Base-by-base conservation (phyloP, 1,140 invertebrate species). In the Danaus plexippus region DNA sequence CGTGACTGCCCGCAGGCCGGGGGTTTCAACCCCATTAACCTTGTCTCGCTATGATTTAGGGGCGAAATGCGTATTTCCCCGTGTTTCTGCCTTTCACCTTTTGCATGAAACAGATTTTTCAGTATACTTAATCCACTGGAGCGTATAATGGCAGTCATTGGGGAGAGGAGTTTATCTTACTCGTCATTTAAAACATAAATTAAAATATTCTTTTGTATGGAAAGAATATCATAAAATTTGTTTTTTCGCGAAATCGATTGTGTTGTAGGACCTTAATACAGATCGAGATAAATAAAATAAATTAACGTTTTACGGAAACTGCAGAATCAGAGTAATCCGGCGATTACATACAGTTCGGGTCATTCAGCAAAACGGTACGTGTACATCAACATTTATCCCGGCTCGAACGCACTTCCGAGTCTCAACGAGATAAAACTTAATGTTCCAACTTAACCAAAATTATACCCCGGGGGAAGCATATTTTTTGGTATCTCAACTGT, bases 11-110 rank as follows among this genome's bases (percentile, higher is more conserved):
- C 67, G 61, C 64, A 44, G 70, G 69, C 66, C 52, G 41, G 66
- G 64, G 66, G 69, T 73, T 74, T 73, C 71, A 71, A 73, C 70
- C 73, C 76, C 73, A 81, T 81, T 79, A 77, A 79, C 77, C 75
- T 75, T 80, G 77, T 80, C 73, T 71, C 66, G 66, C 69, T 62
- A 78, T 82, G 74, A 82, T 80, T 82, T 82, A 82, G 64, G 64
- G 57, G 58, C 57, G 58, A 71, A 76, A 75, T 72, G 73, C 69
- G 70, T 69, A 77, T 72, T 73, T 70, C 56, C 69, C 64, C 67
- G 59, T 71, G 70, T 75, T 70, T 68, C 63, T 69, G 62, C 61
- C 48, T 62, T 70, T 64, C 64, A 57, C 49, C 45, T 61, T 61
- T 61, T 53, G 54, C 65, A 61, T 42, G 55, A 57, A 73, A 68